These are phyloP conservation scores for Stramonita haemastoma DNA, from an alignment of 2,888 invertebrate species.

Conservation along the genomic window DNA sequence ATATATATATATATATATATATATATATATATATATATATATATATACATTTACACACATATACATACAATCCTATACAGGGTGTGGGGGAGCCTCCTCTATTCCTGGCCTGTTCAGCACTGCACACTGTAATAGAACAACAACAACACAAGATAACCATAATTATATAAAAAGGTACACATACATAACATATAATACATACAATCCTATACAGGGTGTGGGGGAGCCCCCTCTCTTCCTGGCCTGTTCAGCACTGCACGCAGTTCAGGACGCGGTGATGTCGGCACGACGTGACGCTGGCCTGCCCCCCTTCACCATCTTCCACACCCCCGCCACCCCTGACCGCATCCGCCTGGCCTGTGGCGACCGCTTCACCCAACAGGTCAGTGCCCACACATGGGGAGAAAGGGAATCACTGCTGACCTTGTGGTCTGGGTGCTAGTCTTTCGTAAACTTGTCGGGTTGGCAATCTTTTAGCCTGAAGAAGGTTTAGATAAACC, in stretches of 20 bases:
- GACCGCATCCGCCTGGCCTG: conserved; percentile 94
- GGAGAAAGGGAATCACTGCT: not conserved
- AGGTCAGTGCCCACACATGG: conserved; percentile 80
- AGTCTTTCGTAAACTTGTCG: not conserved
- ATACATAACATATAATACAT: too few relatives aligned
- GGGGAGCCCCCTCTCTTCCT: conserved; percentile 97
- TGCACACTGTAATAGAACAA: conserved; percentile 85
- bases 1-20: not conserved
- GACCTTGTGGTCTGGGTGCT: not conserved
- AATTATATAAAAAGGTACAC: too few relatives aligned
- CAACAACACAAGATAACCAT: not conserved
- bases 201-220: conserved; percentile 86
- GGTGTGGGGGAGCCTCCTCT: conserved; percentile 97
- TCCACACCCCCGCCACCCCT: conserved; percentile 90
- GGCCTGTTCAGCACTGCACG: conserved; percentile 91
- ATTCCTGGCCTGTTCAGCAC: conserved; percentile 90
- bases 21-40: not conserved
- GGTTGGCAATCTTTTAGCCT: not conserved
- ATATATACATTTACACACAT: not conserved
- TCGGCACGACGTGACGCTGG: conserved; percentile 87
- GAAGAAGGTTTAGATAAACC: too few relatives aligned
- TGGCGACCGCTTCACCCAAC: conserved; percentile 87
- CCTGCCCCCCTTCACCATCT: conserved; percentile 80
- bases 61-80: conserved; percentile 78
- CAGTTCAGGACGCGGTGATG: conserved; percentile 89